phyloP scores from a whole-genome alignment of 2,797 vertebrate species.

The Cuculus canorus region DNA sequence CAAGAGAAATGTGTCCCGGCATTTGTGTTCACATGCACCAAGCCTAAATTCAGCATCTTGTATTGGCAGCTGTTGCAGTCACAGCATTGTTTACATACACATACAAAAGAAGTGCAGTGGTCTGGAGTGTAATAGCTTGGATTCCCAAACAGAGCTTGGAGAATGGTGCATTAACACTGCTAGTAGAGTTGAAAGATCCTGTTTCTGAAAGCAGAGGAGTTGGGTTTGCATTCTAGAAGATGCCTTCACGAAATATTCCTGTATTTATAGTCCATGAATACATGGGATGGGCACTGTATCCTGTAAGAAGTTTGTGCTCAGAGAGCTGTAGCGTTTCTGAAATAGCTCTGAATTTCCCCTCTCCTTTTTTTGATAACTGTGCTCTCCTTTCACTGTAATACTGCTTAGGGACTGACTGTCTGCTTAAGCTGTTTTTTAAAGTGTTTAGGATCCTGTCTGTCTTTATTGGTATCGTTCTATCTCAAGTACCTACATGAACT shows the following conservation, averaged over 20 bases:
- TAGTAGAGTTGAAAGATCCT: neutral
- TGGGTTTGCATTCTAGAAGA: neutral
- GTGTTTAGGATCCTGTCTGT: neutral
- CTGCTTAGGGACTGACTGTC: neutral
- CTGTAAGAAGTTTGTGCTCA: neutral
- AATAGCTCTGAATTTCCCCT: neutral
- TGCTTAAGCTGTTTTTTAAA: neutral
- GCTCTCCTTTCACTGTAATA: neutral
- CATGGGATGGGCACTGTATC: too few relatives aligned
- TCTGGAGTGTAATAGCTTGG: neutral
- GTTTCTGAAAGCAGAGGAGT: neutral
- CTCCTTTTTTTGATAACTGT: neutral
- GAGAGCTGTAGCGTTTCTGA: neutral
- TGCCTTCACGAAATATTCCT: neutral
- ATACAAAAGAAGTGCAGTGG: neutral
- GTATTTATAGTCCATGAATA: neutral
- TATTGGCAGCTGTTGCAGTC: neutral
- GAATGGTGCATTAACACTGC: neutral
- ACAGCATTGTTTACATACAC: neutral
- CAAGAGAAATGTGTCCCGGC: neutral
- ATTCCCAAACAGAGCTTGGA: neutral
- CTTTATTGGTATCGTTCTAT: neutral
- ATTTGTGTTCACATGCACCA: neutral
- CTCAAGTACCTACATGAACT: neutral
- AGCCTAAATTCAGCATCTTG: neutral